These are phyloP conservation scores for Tethya wilhelma DNA, from an alignment of 37 sponge, comb jelly and placozoan species.

Conservation along the genomic window DNA sequence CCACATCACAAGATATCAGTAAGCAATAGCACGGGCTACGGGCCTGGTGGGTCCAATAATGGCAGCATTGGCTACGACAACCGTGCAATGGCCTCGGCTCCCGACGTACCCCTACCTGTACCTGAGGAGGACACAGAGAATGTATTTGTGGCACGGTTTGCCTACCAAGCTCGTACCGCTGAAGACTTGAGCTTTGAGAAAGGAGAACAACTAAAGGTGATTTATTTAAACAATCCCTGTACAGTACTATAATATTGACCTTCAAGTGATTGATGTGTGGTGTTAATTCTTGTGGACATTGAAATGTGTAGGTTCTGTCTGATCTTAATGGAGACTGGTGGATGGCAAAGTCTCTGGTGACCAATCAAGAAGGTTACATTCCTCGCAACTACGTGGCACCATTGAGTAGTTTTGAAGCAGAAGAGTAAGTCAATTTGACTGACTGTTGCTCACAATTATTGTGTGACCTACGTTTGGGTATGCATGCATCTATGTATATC, in stretches of 20 bases:
- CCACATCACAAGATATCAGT: not conserved
- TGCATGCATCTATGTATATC: no score
- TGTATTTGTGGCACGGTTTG: conserved; percentile 65
- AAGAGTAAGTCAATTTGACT: conserved; percentile 85
- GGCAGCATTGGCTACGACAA: not conserved
- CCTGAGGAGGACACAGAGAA: not conserved
- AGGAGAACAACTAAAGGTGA: conserved; percentile 78
- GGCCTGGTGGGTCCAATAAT: not conserved
- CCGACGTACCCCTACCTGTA: not conserved
- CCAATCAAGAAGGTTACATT: conserved; percentile 85
- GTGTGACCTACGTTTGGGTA: no score
- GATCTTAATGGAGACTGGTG: conserved; percentile 89
- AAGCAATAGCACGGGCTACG: not conserved
- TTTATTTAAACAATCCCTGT: no score
- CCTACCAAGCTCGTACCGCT: conserved; percentile 81
- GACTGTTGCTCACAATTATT: no score
- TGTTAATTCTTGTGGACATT: not conserved
- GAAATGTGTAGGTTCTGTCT: conserved; percentile 36
- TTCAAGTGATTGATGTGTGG: not conserved
- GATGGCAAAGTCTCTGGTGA: conserved; percentile 76
- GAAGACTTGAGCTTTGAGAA: conserved; percentile 91
- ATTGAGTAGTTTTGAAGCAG: conserved; percentile 78
- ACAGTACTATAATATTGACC: not conserved
- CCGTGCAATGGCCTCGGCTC: not conserved
- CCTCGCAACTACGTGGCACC: conserved; percentile 90